phyloP scores from a whole-genome alignment of 64 coral and sea anemone species.

The Anthopleura sola region DNA sequence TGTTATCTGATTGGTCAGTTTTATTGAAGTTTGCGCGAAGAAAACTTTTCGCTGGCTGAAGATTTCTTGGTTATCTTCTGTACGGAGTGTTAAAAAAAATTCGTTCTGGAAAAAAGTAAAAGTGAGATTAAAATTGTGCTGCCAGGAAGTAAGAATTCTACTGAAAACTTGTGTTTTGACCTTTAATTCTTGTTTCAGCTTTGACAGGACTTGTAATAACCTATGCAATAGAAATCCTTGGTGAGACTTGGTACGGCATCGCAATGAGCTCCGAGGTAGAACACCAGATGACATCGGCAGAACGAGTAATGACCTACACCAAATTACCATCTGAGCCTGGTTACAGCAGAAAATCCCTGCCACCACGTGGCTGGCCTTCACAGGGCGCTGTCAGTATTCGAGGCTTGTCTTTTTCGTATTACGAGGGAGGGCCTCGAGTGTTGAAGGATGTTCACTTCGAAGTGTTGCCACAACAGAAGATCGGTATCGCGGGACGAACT shows the following conservation, averaged over 20 bases:
- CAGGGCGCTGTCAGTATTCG: slow-evolving; percentile 11
- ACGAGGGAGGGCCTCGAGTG: slow-evolving; percentile 25
- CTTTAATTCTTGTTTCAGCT: slow-evolving; percentile 7
- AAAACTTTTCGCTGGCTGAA: too few relatives aligned
- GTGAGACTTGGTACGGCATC: slow-evolving; percentile 9
- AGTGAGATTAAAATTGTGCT: background rate
- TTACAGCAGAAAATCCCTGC: slow-evolving; percentile 5
- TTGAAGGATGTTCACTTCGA: slow-evolving; percentile 20
- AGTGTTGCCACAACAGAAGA: slow-evolving; percentile 26
- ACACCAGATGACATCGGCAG: slow-evolving; percentile 49
- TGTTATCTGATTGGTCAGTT: too few relatives aligned
- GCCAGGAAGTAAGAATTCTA: background rate
- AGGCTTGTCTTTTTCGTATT: slow-evolving; percentile 32
- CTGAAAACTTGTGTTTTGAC: background rate
- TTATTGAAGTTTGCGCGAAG: too few relatives aligned
- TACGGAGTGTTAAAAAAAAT: too few relatives aligned
- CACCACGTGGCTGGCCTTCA: slow-evolving; percentile 23
- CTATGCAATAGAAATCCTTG: slow-evolving; percentile 12
- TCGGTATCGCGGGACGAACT: slow-evolving; percentile 57
- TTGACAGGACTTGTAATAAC: slow-evolving; percentile 32
- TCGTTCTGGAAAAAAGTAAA: background rate
- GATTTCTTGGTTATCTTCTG: too few relatives aligned
- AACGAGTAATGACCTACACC: slow-evolving; percentile 33
- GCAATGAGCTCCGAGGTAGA: slow-evolving; percentile 18
- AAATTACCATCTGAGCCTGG: slow-evolving; percentile 29